These are phyloP conservation scores for Echinops telfairi DNA, from an alignment of 2,113 vertebrate genomes.

Conservation along the genomic window DNA sequence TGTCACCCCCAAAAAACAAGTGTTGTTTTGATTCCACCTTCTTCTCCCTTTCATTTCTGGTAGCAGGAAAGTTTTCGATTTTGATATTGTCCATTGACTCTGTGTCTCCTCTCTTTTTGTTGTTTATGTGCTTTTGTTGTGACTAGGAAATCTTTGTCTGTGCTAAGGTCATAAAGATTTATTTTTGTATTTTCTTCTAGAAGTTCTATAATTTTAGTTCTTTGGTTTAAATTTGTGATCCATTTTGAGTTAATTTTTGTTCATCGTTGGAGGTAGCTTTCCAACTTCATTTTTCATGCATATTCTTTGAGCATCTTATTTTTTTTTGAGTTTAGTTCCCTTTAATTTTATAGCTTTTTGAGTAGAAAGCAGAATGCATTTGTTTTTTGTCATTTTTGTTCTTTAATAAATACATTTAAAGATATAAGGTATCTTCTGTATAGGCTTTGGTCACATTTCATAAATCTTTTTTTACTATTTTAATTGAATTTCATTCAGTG, in stretches of 20 bases:
- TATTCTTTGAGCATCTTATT: not conserved
- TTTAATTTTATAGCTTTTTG: constrained; percentile 40
- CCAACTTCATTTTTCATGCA: not conserved
- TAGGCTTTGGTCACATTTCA: not conserved
- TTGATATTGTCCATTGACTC: no score
- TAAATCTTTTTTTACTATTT: not conserved
- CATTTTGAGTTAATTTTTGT: constrained; percentile 4
- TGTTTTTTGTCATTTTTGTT: not conserved
- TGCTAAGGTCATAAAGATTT: not conserved
- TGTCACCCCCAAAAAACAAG: no score
- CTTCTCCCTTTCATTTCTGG: no score
- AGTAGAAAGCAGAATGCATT: not conserved
- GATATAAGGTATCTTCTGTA: not conserved
- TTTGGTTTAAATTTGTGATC: not conserved
- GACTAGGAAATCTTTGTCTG: not conserved
- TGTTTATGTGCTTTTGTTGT: not conserved
- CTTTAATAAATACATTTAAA: not conserved
- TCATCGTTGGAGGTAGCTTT: not conserved
- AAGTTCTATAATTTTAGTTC: not conserved
- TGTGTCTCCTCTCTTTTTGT: not conserved
- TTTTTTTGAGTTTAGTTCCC: not conserved
- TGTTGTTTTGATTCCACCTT: no score
- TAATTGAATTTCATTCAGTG: constrained; percentile 16
- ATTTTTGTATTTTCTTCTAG: constrained; percentile 6
- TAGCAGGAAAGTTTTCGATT: no score